These are phyloP conservation scores for Baronia brevicornis DNA, from an alignment of 2,888 invertebrate genomes.

Conservation along the genomic window DNA sequence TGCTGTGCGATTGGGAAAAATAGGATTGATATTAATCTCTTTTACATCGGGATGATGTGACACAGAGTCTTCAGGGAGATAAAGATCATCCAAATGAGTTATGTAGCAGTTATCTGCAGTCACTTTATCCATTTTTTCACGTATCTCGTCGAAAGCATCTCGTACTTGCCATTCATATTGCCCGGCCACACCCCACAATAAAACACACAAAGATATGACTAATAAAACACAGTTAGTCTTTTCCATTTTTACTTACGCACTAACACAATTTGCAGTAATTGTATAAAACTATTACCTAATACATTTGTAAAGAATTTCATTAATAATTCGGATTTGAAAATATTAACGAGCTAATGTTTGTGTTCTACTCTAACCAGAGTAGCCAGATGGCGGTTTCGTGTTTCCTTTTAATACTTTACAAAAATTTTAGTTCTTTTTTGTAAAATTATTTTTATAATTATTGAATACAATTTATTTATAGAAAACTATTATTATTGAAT, in stretches of 20 bases:
- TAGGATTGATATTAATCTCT: conserved; percentile 94
- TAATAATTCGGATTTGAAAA: conserved; percentile 2
- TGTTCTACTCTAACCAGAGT: too few relatives aligned
- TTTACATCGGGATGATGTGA: conserved; percentile 95
- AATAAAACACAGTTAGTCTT: conserved; percentile 44
- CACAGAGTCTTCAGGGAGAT: conserved; percentile 87
- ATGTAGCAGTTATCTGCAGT: conserved; percentile 92
- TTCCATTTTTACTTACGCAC: conserved; percentile 44
- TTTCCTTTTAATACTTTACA: too few relatives aligned
- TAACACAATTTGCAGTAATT: conserved; percentile 11
- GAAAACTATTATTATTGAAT: too few relatives aligned
- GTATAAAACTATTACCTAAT: conserved; percentile 2
- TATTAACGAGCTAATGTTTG: too few relatives aligned
- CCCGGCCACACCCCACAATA: conserved; percentile 81
- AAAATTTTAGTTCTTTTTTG: too few relatives aligned
- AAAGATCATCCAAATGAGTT: conserved; percentile 88
- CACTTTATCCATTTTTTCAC: conserved; percentile 88
- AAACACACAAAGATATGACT: conserved; percentile 50
- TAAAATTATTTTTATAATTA: too few relatives aligned
- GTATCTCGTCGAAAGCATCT: conserved; percentile 93
- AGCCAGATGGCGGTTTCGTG: too few relatives aligned
- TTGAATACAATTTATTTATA: too few relatives aligned
- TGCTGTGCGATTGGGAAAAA: conserved; percentile 95
- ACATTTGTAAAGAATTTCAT: conserved; percentile 10
- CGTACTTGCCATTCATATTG: conserved; percentile 95